A percentile compares a stretch with the other conserved stretches of the same genome.
Conservation (phyloP, 37 sponge, comb jelly and placozoan genomes). For the Diacarnus erythraeanus region DNA sequence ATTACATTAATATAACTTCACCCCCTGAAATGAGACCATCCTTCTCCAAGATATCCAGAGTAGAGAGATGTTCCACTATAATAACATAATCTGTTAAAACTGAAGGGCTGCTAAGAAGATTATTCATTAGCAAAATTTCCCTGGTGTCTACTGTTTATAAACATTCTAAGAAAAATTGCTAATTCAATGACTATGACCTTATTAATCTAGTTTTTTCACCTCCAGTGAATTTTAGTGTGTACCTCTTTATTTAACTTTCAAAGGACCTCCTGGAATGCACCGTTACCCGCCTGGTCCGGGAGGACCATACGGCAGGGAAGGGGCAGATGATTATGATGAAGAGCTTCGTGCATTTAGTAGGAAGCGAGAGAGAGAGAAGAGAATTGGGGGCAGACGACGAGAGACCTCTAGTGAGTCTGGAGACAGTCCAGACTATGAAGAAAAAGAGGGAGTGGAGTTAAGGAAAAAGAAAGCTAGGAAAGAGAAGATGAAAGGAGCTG, state of each 20-base stretch:
- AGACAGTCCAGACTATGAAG: background rate
- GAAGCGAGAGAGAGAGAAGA: conserved; percentile 53
- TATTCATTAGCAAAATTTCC: too few relatives aligned
- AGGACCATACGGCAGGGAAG: conserved; percentile 10
- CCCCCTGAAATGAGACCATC: too few relatives aligned
- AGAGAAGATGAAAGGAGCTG: background rate
- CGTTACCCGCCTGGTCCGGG: conserved; percentile 17
- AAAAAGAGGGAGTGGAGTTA: conserved; percentile 2
- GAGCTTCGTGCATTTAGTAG: conserved; percentile 54
- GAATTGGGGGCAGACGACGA: conserved; percentile 6
- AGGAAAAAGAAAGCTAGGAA: conserved; percentile 16
- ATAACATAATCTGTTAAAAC: too few relatives aligned
- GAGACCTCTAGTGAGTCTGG: conserved; percentile 23
- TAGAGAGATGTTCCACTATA: too few relatives aligned
- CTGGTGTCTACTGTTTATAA: too few relatives aligned
- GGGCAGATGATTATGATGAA: conserved; percentile 68
- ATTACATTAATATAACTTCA: too few relatives aligned
- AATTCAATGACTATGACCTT: too few relatives aligned
- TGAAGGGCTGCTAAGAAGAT: too few relatives aligned
- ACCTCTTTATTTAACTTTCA: background rate
- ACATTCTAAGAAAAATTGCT: too few relatives aligned
- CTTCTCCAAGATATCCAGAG: too few relatives aligned
- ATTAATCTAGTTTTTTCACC: too few relatives aligned
- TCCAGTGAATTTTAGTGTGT: too few relatives aligned
- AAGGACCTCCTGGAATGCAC: conserved; percentile 33